phyloP scores from a whole-genome alignment of 2,797 vertebrate genomes.

The Fistularia commersonii region DNA sequence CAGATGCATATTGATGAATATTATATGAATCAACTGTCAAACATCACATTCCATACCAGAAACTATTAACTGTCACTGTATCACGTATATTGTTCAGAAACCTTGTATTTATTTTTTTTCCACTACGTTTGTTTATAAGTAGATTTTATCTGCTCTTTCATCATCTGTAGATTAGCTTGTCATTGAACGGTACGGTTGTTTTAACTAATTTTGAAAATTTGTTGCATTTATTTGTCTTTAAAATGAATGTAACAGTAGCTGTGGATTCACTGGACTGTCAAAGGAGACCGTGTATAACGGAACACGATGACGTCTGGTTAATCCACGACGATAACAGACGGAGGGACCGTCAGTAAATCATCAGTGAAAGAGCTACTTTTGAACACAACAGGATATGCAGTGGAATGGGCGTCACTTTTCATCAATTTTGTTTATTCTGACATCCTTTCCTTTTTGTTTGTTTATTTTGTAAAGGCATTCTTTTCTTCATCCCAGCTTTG shows the following conservation, averaged over 20 bases:
- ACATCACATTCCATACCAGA: constrained; percentile 47
- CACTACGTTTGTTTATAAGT: constrained; percentile 38
- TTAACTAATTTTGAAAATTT: not conserved
- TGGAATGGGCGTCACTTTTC: too few relatives aligned
- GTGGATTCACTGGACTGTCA: too few relatives aligned
- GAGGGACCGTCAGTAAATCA: too few relatives aligned
- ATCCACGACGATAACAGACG: too few relatives aligned
- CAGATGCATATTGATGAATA: constrained; percentile 65
- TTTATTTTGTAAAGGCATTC: constrained; percentile 28
- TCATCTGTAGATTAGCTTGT: not conserved
- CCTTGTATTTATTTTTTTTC: constrained; percentile 61
- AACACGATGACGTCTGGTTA: too few relatives aligned
- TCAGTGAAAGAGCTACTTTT: too few relatives aligned
- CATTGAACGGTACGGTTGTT: not conserved
- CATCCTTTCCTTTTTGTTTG: not conserved
- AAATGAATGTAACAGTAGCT: too few relatives aligned
- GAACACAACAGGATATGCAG: too few relatives aligned
- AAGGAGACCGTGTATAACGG: too few relatives aligned
- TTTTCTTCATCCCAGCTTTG: constrained; percentile 29
- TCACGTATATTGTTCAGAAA: constrained; percentile 45
- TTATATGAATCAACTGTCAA: constrained; percentile 56
- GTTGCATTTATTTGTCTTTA: too few relatives aligned
- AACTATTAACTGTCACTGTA: constrained; percentile 29
- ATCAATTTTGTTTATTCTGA: too few relatives aligned
- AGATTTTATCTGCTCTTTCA: constrained; percentile 13